Evolutionary conservation across 1,140 invertebrate genomes (phyloP), one percentile per base, ranked within the genome.

Genomic region (Leptinotarsa texana): DNA sequence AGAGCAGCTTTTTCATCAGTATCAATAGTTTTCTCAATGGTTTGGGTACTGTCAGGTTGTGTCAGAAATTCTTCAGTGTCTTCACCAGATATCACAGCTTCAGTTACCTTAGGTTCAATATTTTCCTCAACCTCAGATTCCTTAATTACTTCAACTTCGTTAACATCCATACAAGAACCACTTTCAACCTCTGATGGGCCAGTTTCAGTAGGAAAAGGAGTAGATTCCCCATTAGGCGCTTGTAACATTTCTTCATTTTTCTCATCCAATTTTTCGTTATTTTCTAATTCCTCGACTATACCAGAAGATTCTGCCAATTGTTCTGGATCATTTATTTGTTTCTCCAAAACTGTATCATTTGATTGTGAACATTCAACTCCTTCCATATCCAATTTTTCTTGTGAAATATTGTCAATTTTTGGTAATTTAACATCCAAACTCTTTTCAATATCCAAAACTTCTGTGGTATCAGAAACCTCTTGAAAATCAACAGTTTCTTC

Each of bases 281-380:
- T 66, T 65, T 65, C 15, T 18, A 21, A 22, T 65, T 22, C 4
- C 15, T 21, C 13, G 42, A 69, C 42, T 17, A 33, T 17, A n/a
- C 27, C 67, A 69, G 27, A 13, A 57, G 51, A 57, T 57, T 57
- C n/a, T 57, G 51, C 33, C 33, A 42, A 57, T n/a, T 15, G 51
- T 57, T 57, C 51, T 47, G 27, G 0, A n/a, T 24, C 51, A 57
- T 18, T 57, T 57, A 33, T 49, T 18, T 67, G 69, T 57, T 73
- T 73, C 24, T 22, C 15, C 61, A 65, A 67, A 49, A 49, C 57
- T 13, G 57, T 48, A 6, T 71, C 57, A 61, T 71, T 22, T 24
- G 69, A 57, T 71, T 51, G 18, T 17, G 69, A 51, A 51, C 13
- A 47, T 71, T 51, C 61, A 27, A 49, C 4, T 27, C 42, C 42